Conservation (phyloP, 2,797 vertebrate genomes). For the Bradypodion ventrale region DNA sequence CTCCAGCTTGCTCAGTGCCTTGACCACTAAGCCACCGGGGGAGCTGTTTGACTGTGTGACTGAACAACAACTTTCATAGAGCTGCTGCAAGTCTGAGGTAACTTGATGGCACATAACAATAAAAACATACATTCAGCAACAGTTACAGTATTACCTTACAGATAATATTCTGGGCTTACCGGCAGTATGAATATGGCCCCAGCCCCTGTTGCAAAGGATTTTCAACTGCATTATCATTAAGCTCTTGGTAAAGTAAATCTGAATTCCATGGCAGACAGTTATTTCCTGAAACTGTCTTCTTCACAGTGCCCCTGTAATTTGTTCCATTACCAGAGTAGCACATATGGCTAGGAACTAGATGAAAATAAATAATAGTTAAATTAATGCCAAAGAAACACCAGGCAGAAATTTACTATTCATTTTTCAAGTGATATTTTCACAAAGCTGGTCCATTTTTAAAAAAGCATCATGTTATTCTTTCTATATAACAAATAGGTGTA, state of each 20-base stretch:
- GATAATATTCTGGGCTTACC: conserved; percentile 72
- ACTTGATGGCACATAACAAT: too few relatives aligned
- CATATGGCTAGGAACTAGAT: conserved; percentile 72
- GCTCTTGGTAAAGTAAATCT: conserved; percentile 84
- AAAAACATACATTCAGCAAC: neutral
- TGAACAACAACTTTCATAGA: too few relatives aligned
- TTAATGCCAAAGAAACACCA: conserved; percentile 9
- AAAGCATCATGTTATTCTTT: neutral
- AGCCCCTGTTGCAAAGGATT: conserved; percentile 78
- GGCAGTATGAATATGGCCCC: conserved; percentile 90
- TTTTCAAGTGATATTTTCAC: neutral
- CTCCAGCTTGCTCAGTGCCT: too few relatives aligned
- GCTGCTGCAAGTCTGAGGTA: too few relatives aligned
- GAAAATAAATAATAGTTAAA: conserved; percentile 1
- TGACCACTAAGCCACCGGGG: too few relatives aligned
- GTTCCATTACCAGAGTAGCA: conserved; percentile 82
- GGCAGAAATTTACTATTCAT: neutral
- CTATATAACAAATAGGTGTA: neutral
- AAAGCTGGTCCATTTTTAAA: neutral
- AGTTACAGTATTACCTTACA: neutral
- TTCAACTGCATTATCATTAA: conserved; percentile 76
- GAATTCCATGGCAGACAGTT: conserved; percentile 90
- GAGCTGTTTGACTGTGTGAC: too few relatives aligned
- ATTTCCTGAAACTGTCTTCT: conserved; percentile 78
- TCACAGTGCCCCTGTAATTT: conserved; percentile 81